These are phyloP conservation scores for Leptinotarsa texana DNA, from an alignment of 1,140 invertebrate species.

Conservation along the genomic window DNA sequence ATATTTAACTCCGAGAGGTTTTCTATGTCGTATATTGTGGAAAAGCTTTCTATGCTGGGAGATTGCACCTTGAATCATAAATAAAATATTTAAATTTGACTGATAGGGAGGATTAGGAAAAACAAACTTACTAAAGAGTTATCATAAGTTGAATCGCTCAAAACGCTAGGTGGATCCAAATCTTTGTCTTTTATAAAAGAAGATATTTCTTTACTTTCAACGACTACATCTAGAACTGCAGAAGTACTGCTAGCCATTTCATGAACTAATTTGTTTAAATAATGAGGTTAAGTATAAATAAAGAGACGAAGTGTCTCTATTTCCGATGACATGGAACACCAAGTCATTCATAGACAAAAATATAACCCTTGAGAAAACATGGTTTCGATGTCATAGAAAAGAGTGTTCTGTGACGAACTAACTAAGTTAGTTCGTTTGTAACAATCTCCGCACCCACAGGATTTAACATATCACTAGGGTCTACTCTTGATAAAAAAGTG, in stretches of 20 bases:
- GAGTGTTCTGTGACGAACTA: too few species aligned
- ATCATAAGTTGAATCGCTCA: constrained; percentile 47
- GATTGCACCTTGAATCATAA: constrained; percentile 58
- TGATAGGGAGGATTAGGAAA: constrained; percentile 24
- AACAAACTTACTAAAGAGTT: constrained; percentile 48
- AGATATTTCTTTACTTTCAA: constrained; percentile 50
- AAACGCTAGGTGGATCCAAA: constrained; percentile 44
- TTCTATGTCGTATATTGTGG: constrained; percentile 63
- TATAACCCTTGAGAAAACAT: too few species aligned
- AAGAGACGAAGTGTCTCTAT: background rate
- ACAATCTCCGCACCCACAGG: too few species aligned
- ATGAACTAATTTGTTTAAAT: constrained; percentile 9
- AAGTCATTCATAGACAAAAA: too few species aligned
- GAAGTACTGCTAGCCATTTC: constrained; percentile 44
- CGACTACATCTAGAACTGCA: constrained; percentile 52
- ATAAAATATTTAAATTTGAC: constrained; percentile 28
- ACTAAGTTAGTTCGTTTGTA: too few species aligned
- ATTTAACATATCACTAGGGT: too few species aligned
- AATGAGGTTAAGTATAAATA: constrained; percentile 1
- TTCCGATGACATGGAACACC: background rate
- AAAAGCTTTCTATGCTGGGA: constrained; percentile 67
- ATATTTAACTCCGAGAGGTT: constrained; percentile 61
- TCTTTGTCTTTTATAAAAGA: constrained; percentile 48
- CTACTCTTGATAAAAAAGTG: too few species aligned
- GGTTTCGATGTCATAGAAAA: too few species aligned